Percentiles rank a stretch among this genome's conserved stretches.
These are phyloP conservation scores for Alsophila aescularia DNA, from an alignment of 2,888 invertebrate species.

Conservation along the genomic window DNA sequence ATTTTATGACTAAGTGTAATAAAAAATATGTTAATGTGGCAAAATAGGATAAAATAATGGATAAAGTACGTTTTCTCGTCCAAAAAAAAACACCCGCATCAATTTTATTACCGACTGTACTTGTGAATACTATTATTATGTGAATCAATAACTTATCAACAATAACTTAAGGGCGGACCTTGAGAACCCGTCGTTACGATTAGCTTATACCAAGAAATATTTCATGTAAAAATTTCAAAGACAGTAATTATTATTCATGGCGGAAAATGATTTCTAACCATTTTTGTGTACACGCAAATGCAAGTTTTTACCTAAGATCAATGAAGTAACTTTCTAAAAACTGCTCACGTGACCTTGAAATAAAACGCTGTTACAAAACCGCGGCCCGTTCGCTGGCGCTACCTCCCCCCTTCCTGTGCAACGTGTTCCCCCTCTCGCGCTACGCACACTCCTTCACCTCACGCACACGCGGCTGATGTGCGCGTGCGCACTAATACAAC, in stretches of 20 bases:
- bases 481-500: slow-evolving; percentile 46
- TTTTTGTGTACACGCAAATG: slow-evolving; percentile 35
- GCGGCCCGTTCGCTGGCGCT: slow-evolving; percentile 77
- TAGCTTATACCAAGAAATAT: slow-evolving; percentile 43
- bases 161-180: slow-evolving; percentile 41
- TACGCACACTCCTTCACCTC: slow-evolving; percentile 68
- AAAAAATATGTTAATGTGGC: not conserved
- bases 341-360: slow-evolving; percentile 83
- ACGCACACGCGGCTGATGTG: slow-evolving; percentile 50
- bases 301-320: slow-evolving; percentile 67
- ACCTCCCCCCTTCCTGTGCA: slow-evolving; percentile 57
- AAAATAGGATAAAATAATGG: not conserved
- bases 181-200: slow-evolving; percentile 39
- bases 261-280: slow-evolving; percentile 13
- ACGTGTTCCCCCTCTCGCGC: slow-evolving; percentile 56
- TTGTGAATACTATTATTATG: slow-evolving; percentile 44
- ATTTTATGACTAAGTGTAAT: not conserved
- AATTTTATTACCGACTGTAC: slow-evolving; percentile 21
- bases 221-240: slow-evolving; percentile 27
- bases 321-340: slow-evolving; percentile 84
- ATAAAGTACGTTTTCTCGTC: slow-evolving; percentile 5
- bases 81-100: not conserved
- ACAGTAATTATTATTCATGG: slow-evolving; percentile 7
- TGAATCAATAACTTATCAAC: slow-evolving; percentile 49
- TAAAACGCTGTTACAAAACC: slow-evolving; percentile 83